Conservation (phyloP, 1,140 invertebrate genomes). For the Phthorimaea operculella region DNA sequence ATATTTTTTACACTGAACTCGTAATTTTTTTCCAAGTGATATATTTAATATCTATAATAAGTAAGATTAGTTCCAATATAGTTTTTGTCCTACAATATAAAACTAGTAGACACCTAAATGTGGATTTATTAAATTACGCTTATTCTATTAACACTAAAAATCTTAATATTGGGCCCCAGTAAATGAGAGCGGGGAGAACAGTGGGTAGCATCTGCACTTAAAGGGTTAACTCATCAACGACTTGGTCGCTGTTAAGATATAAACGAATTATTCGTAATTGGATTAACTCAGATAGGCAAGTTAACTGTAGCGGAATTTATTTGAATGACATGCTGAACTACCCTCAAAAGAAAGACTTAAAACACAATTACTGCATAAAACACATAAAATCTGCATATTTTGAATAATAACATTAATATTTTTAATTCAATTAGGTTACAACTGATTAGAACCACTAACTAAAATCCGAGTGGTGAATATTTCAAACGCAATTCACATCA, state of each 20-base stretch:
- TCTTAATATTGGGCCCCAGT: neutral
- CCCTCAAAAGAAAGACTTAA: neutral
- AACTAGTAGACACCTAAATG: too few species aligned
- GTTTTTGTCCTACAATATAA: too few species aligned
- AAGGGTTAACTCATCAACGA: neutral
- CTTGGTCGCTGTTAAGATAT: neutral
- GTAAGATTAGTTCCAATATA: too few species aligned
- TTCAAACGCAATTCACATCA: neutral
- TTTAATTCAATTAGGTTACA: neutral
- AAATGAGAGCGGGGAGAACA: neutral
- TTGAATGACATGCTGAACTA: neutral
- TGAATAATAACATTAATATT: neutral
- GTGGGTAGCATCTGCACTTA: neutral
- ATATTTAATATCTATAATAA: too few species aligned
- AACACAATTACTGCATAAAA: neutral
- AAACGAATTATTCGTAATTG: neutral
- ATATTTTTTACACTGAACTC: too few species aligned
- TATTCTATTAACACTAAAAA: too few species aligned
- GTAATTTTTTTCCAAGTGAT: too few species aligned
- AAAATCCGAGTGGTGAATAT: neutral
- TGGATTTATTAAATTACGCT: too few species aligned
- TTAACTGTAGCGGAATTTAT: neutral
- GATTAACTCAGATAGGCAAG: neutral
- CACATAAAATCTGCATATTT: neutral
- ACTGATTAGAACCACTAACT: neutral